Conservation (phyloP, 53 echinoderm and acorn worm genomes). For the Pentamera pediparva region DNA sequence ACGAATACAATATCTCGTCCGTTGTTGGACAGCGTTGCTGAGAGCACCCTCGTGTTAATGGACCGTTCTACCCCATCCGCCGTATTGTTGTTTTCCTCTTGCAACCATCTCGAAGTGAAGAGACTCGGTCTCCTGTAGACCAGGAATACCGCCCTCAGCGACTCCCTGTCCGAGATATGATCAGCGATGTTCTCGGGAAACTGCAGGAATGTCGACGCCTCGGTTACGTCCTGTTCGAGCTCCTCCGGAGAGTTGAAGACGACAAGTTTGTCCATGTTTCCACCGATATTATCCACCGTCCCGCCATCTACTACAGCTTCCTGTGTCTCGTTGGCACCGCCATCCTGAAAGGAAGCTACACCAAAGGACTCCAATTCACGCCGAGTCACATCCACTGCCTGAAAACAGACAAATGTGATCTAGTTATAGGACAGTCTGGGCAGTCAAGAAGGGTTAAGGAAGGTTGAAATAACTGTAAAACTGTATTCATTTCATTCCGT, state of each 20-base stretch:
- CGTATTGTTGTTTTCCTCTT: not conserved
- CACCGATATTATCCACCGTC: too few relatives aligned
- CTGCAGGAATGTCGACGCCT: constrained; percentile 1
- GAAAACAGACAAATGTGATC: not conserved
- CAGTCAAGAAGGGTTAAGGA: too few relatives aligned
- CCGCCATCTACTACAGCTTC: too few relatives aligned
- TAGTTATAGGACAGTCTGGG: too few relatives aligned
- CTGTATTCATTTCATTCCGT: too few relatives aligned
- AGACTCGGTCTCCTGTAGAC: constrained; percentile 9
- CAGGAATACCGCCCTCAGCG: constrained; percentile 6
- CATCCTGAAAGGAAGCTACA: constrained; percentile 4
- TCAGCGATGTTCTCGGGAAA: constrained; percentile 12
- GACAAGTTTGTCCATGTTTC: too few relatives aligned
- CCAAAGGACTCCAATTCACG: not conserved
- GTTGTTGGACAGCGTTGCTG: constrained; percentile 13
- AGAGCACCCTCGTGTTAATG: not conserved
- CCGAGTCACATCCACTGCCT: constrained; percentile 11
- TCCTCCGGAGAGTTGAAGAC: constrained; percentile 1
- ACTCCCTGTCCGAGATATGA: not conserved
- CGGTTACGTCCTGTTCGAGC: too few relatives aligned
- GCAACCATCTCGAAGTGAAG: constrained; percentile 3
- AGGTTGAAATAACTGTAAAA: too few relatives aligned
- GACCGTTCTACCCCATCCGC: not conserved
- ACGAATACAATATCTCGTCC: constrained; percentile 8
- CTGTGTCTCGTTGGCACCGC: too few relatives aligned